Evolutionary conservation across 1,140 invertebrate species (phyloP), one percentile per base, ranked within the genome.

Genomic region (Paralvinella palmiformis): DNA sequence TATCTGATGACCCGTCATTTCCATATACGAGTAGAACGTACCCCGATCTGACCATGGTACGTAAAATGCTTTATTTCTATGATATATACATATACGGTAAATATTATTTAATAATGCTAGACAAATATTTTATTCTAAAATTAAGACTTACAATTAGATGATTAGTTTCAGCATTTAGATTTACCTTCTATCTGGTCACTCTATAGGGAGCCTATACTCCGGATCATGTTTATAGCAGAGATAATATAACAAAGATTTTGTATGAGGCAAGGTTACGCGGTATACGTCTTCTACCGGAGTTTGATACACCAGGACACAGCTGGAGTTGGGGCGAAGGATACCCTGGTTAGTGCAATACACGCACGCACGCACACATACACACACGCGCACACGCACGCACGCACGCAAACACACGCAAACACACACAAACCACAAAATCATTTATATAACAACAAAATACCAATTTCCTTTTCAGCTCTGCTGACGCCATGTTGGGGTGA

Each of bases 301-400:
- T 96, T 78, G 94, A 96, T 79, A 88, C 91, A n/a, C 93, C 94
- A 67, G 92, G 89, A 88, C 91, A 94, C 72, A 91, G 89, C 0
- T 77, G 83, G 57, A 90, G 89, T 2, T 93, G 90, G 90, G 88
- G 88, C 5, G 78, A 81, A 31, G 86, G 86, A 2, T 83, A 86
- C 72, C 85, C 87, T 1, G 83, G 85, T 31, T n/a, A n/a, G n/a
- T n/a, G n/a, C n/a, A n/a, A n/a, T n/a, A n/a, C n/a, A n/a, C n/a
- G n/a, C n/a, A n/a, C n/a, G n/a, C n/a, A n/a, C n/a, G n/a, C n/a
- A n/a, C n/a, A n/a, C n/a, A n/a, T n/a, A n/a, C n/a, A n/a, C n/a
- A n/a, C n/a, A n/a, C n/a, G n/a, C n/a, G n/a, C n/a, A n/a, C n/a
- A n/a, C n/a, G n/a, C n/a, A n/a, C n/a, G n/a, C n/a, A n/a, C n/a